Evolutionary conservation across 2,113 vertebrate species (phyloP).

Genomic region (Nothobranchius kuhntae): DNA sequence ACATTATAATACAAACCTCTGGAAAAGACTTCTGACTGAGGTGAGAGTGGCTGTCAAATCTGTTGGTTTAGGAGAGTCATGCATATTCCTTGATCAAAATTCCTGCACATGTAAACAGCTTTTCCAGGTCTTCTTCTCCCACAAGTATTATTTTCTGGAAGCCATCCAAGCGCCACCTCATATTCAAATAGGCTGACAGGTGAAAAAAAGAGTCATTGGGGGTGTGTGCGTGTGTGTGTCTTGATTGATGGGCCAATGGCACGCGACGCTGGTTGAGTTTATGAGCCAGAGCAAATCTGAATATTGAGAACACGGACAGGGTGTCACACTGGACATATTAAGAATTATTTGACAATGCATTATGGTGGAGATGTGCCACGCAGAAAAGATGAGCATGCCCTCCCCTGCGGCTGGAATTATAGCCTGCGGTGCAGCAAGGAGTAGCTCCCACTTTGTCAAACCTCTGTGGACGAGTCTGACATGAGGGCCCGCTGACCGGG

Average conservation of each 20-base stretch:
- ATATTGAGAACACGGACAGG: conserved; percentile 75
- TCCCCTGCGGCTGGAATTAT: conserved; percentile 66
- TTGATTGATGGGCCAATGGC: conserved; percentile 77
- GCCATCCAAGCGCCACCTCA: conserved; percentile 68
- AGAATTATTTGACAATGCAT: conserved; percentile 81
- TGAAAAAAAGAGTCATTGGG: conserved; percentile 38
- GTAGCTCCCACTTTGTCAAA: conserved; percentile 41
- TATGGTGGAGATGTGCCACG: conserved; percentile 78
- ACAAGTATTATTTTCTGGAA: conserved; percentile 59
- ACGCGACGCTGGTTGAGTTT: conserved; percentile 56
- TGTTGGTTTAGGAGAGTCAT: conserved; percentile 38
- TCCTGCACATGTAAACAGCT: conserved; percentile 56
- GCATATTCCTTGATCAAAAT: conserved; percentile 65
- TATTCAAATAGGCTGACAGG: conserved; percentile 75
- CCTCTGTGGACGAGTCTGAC: conserved; percentile 51
- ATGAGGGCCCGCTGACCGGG: conserved; percentile 36
- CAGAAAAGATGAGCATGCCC: conserved; percentile 60
- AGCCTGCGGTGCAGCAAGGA: conserved; percentile 49
- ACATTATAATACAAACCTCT: conserved; percentile 26
- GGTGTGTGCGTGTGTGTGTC: conserved; percentile 20
- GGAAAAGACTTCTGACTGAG: conserved; percentile 20
- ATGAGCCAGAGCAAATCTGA: conserved; percentile 80
- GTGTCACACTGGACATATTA: conserved; percentile 76
- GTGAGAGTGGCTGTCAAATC: conserved; percentile 34
- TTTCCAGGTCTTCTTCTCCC: conserved; percentile 60